Base-by-base conservation (phyloP, 64 coral and sea anemone species). In the Anthopleura sola region DNA sequence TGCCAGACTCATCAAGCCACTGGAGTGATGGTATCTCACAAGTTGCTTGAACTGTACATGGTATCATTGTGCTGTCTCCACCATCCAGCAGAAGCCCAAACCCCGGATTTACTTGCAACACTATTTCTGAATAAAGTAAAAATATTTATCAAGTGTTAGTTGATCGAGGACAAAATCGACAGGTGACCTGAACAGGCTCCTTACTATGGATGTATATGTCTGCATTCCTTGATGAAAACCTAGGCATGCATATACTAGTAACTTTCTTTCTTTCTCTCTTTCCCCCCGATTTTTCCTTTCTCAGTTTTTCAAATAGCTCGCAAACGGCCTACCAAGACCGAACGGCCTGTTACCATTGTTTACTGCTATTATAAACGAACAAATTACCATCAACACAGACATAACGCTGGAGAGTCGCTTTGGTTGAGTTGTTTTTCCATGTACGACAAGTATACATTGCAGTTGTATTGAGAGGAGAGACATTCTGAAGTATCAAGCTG, bases 371-470 rank as follows among this genome's bases (percentile, higher is more conserved):
- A 44, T n/a, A n/a, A n/a, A n/a, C n/a, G 20, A 62, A 62, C 6
- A 62, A 6, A 71, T 71, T 71, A 71, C 66, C 66, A 28, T 71
- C 66, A 34, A 71, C 66, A 71, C 29, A 32, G 26, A 71, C 26
- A 29, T 15, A 10, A 34, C 14, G n/a, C 14, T 71, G 66, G 1
- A 33, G 4, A 71, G 31, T 71, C 6, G 34, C 37, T 46, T 79
- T 79, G 36, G 7, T 40, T 79, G 31, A 44, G 6, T 48, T 48
- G 76, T 79, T 79, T 79, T 38, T 79, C 76, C 76, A 79, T 71
- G 66, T 29, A 71, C 28, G 44, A 19, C 76, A 79, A 44, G 76
- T 40, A n/a, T 40, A 79, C 6, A 20, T 46, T 79, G 36, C 76
- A 79, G 11, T 79, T 40, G 37, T 21, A 44, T 79, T 48, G 36